Evolutionary conservation across 2,797 vertebrate species (phyloP).

Genomic region (Alectoris magna): DNA sequence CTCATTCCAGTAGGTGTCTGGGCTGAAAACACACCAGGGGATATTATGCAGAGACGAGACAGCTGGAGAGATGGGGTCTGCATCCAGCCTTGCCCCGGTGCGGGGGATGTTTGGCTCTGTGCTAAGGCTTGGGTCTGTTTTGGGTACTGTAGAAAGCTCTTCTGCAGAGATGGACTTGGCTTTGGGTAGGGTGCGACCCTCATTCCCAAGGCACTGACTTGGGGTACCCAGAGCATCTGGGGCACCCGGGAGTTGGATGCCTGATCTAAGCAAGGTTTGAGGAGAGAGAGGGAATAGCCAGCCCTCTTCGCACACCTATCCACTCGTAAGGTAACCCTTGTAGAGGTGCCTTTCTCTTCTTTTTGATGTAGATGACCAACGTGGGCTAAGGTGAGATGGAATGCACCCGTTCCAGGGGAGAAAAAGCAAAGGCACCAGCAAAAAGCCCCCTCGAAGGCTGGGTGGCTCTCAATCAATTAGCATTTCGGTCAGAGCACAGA

Average conservation of each 20-base stretch:
- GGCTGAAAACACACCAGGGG: constrained; percentile 15
- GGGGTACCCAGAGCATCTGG: background rate
- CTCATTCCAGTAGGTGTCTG: constrained; percentile 12
- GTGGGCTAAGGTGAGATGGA: background rate
- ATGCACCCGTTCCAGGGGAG: background rate
- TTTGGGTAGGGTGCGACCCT: background rate
- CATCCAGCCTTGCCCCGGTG: background rate
- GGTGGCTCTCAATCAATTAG: background rate
- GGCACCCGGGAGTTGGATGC: background rate
- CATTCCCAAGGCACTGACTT: background rate
- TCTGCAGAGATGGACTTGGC: background rate
- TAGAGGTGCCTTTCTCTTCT: background rate
- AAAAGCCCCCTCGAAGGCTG: background rate
- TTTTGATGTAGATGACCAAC: fast-evolving
- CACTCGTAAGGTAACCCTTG: background rate
- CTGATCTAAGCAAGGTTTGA: background rate
- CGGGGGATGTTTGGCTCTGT: fast-evolving
- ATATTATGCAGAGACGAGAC: background rate
- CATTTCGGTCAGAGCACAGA: background rate
- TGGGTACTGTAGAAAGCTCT: background rate
- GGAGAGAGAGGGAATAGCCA: background rate
- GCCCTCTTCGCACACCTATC: fast-evolving
- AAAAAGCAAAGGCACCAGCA: background rate
- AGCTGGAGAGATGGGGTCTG: background rate
- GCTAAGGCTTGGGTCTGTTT: background rate